Evolutionary conservation across 1,140 invertebrate genomes (phyloP).

Genomic region (Zeugodacus cucurbitae): DNA sequence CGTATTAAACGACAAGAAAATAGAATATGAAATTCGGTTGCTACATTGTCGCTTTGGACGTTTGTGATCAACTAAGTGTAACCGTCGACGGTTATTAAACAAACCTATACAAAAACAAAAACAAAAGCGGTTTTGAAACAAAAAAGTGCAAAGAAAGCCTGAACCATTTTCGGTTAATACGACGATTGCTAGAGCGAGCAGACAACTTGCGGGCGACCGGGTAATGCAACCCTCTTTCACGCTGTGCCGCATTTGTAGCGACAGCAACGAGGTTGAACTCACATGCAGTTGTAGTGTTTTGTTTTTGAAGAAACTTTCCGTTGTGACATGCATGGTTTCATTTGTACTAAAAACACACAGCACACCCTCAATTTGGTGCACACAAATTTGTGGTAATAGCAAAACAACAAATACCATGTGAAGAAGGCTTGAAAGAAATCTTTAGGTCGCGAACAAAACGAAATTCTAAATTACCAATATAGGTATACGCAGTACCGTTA

Average conservation of each 20-base stretch:
- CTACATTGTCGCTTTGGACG: background rate
- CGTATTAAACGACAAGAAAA: background rate
- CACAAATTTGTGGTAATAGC: background rate
- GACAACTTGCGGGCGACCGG: background rate
- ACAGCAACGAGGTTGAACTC: background rate
- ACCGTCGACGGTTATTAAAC: conserved; percentile 18
- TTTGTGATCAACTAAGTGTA: conserved; percentile 26
- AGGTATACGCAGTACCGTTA: background rate
- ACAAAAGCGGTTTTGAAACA: background rate
- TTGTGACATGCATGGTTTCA: conserved; percentile 25
- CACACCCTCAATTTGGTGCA: conserved; percentile 10
- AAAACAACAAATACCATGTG: background rate
- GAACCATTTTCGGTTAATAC: background rate
- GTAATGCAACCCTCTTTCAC: background rate
- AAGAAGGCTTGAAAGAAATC: background rate
- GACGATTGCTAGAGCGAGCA: background rate
- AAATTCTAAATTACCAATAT: background rate
- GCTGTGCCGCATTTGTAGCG: background rate
- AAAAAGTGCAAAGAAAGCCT: background rate
- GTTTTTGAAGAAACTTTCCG: background rate
- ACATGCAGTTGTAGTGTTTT: background rate
- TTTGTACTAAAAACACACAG: background rate
- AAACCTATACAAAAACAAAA: background rate
- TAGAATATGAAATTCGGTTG: background rate
- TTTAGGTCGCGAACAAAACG: background rate